Conservation (phyloP, 2,888 invertebrate genomes). For the Tyria jacobaeae region DNA sequence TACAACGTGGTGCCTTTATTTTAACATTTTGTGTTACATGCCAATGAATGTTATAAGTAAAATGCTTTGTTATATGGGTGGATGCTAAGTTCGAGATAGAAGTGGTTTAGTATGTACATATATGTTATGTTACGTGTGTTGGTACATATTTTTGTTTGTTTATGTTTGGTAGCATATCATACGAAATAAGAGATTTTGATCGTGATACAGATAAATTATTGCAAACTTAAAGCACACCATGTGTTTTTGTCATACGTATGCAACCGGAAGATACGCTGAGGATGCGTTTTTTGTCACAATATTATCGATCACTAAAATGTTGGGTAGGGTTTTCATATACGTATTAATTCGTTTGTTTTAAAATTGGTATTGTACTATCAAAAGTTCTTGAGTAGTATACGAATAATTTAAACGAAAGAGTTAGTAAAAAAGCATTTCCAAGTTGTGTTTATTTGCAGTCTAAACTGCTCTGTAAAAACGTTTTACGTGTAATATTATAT, state of each 20-base stretch:
- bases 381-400: neutral
- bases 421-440: neutral
- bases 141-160: slow-evolving; percentile 54
- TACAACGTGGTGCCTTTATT: slow-evolving; percentile 48
- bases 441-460: neutral
- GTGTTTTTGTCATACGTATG: slow-evolving; percentile 38
- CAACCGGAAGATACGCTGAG: slow-evolving; percentile 27
- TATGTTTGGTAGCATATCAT: slow-evolving; percentile 46
- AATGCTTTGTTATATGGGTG: slow-evolving; percentile 50
- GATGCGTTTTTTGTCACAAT: slow-evolving; percentile 40
- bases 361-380: neutral
- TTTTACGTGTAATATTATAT: neutral
- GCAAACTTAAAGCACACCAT: slow-evolving; percentile 21
- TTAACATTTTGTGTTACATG: slow-evolving; percentile 10
- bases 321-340: neutral
- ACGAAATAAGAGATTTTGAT: slow-evolving; percentile 21
- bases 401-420: neutral
- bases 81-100: slow-evolving; percentile 29
- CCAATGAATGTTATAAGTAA: slow-evolving; percentile 7
- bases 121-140: slow-evolving; percentile 28
- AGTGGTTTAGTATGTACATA: slow-evolving; percentile 30
- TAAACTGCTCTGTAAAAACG: no score
- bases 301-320: slow-evolving; percentile 41
- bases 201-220: neutral
- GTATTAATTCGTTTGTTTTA: neutral